These are phyloP conservation scores for Mamestra brassicae DNA, from an alignment of 2,888 invertebrate genomes.

Conservation along the genomic window DNA sequence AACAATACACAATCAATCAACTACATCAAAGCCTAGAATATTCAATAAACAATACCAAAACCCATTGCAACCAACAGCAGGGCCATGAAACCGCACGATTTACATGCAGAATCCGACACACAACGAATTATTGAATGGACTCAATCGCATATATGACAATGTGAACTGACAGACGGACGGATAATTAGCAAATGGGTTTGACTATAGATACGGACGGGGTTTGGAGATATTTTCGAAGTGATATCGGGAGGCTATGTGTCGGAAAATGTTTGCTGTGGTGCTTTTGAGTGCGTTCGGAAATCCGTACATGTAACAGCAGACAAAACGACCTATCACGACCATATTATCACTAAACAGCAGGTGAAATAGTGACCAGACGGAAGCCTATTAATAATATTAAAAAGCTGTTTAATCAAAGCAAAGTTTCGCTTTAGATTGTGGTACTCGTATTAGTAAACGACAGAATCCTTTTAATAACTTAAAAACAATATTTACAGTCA, in stretches of 20 bases:
- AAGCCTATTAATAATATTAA: too few relatives aligned
- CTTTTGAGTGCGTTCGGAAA: not conserved
- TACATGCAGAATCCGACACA: conserved; percentile 60
- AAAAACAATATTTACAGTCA: too few relatives aligned
- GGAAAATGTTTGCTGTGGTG: conserved; percentile 25
- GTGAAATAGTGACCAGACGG: not conserved
- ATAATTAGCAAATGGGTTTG: conserved; percentile 78
- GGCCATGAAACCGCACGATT: conserved; percentile 59
- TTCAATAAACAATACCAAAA: conserved; percentile 43
- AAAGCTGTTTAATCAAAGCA: too few relatives aligned
- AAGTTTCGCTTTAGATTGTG: too few relatives aligned
- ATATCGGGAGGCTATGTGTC: conserved; percentile 11
- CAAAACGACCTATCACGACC: not conserved
- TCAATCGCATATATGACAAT: conserved; percentile 64
- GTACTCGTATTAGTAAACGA: too few relatives aligned
- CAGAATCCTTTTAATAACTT: too few relatives aligned
- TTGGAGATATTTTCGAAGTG: conserved; percentile 40
- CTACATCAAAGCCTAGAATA: conserved; percentile 15
- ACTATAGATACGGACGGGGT: conserved; percentile 48
- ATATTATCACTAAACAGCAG: not conserved
- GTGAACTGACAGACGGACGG: conserved; percentile 60
- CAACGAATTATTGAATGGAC: conserved; percentile 67
- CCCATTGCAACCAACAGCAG: conserved; percentile 25
- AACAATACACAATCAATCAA: conserved; percentile 23
- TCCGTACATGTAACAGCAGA: too few relatives aligned